Conservation (phyloP, 1,140 invertebrate species). For the Atta cephalotes region DNA sequence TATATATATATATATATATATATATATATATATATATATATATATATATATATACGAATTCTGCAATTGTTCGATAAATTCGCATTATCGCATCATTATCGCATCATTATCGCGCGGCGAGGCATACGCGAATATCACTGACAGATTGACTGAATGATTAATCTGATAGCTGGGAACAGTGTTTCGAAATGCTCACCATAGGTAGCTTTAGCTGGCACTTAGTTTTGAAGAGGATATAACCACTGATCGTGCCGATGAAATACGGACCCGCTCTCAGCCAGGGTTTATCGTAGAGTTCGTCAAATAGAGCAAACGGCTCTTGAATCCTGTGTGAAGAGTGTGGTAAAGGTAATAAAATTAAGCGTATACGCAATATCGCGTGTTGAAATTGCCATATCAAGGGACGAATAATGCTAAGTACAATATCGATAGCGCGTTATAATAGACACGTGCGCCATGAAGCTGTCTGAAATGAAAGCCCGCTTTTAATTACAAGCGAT, state of each 20-base stretch:
- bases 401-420: constrained; percentile 47
- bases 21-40: no score
- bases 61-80: constrained; percentile 5
- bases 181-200: constrained; percentile 80
- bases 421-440: constrained; percentile 20
- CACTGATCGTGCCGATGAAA: constrained; percentile 92
- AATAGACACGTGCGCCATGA: constrained; percentile 15
- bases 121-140: not conserved
- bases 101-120: not conserved
- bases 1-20: no score
- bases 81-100: not conserved
- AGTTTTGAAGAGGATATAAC: constrained; percentile 91
- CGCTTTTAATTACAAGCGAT: constrained; percentile 42
- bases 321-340: constrained; percentile 86
- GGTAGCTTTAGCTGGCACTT: constrained; percentile 90
- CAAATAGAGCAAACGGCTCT: constrained; percentile 93
- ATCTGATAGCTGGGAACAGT: not conserved
- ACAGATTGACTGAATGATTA: not conserved
- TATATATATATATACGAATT: not conserved
- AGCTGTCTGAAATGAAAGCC: constrained; percentile 49
- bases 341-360: constrained; percentile 43
- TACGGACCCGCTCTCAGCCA: constrained; percentile 94
- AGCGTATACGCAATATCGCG: constrained; percentile 26
- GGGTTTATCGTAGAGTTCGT: constrained; percentile 94
- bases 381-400: constrained; percentile 13